Evolutionary conservation across 1,140 invertebrate genomes (phyloP).

Genomic region (Sycobia sp.): DNA sequence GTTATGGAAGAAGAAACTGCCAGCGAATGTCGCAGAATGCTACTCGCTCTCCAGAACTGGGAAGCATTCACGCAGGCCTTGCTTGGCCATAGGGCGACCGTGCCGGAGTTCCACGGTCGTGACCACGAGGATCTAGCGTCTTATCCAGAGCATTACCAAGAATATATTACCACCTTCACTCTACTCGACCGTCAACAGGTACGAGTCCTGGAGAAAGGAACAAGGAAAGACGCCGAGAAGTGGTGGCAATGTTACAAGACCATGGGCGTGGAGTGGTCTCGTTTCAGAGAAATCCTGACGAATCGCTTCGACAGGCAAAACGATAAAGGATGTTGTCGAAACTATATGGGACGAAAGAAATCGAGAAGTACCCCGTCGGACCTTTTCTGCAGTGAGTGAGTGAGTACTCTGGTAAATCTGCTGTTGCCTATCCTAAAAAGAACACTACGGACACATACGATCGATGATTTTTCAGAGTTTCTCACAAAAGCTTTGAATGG

Average conservation of each 20-base stretch:
- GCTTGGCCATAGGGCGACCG: neutral
- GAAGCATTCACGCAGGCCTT: neutral
- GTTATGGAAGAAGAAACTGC: no score
- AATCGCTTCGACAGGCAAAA: conserved; percentile 25
- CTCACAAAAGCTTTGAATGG: conserved; percentile 4
- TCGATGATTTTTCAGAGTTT: conserved; percentile 13
- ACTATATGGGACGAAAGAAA: conserved; percentile 30
- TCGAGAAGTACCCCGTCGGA: conserved; percentile 27
- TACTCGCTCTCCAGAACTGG: no score
- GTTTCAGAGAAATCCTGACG: conserved; percentile 26
- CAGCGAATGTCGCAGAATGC: no score
- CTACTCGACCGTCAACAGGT: neutral
- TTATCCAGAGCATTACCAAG: conserved; percentile 1
- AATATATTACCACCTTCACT: neutral
- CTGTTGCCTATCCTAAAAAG: conserved; percentile 16
- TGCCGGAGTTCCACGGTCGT: conserved; percentile 1
- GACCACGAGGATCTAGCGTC: conserved; percentile 3
- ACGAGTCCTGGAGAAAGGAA: conserved; percentile 1
- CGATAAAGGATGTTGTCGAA: conserved; percentile 25
- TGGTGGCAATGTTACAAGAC: conserved; percentile 34
- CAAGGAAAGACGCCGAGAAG: conserved; percentile 32
- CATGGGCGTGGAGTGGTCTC: conserved; percentile 29
- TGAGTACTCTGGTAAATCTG: conserved; percentile 23
- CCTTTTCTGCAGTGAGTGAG: conserved; percentile 29
- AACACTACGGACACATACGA: neutral